These are phyloP conservation scores for Tylochromis polylepis DNA, from an alignment of 2,113 vertebrate species.

Conservation along the genomic window DNA sequence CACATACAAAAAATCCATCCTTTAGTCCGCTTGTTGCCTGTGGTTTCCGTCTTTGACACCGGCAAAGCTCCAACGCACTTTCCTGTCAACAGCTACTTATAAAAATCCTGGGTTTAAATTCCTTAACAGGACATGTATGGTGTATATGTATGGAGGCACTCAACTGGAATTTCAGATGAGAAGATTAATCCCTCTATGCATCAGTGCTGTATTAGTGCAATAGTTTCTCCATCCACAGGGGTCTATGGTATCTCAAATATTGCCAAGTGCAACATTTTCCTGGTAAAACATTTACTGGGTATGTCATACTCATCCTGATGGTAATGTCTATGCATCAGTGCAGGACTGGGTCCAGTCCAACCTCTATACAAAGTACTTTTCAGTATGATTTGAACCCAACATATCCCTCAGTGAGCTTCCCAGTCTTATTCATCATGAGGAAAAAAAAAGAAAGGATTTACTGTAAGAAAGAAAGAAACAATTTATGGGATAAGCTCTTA, in stretches of 20 bases:
- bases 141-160: conserved; percentile 24
- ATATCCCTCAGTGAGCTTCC: background rate
- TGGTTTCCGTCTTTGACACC: background rate
- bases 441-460: background rate
- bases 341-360: background rate
- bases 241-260: background rate
- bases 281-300: conserved; percentile 25
- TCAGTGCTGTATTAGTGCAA: background rate
- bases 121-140: conserved; percentile 37
- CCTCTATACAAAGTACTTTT: conserved; percentile 10
- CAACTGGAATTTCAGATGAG: conserved; percentile 10
- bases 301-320: background rate
- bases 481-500: conserved; percentile 19
- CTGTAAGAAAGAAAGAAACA: background rate
- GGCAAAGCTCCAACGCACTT: conserved; percentile 30
- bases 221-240: conserved; percentile 17
- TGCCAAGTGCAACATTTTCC: conserved; percentile 33
- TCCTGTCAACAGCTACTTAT: conserved; percentile 55
- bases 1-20: background rate
- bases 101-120: conserved; percentile 54
- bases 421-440: background rate
- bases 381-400: background rate
- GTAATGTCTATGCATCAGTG: background rate
- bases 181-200: conserved; percentile 29
- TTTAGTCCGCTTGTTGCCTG: background rate